Evolutionary conservation across 2,888 invertebrate genomes (phyloP).

Genomic region (Drosophila greeni): DNA sequence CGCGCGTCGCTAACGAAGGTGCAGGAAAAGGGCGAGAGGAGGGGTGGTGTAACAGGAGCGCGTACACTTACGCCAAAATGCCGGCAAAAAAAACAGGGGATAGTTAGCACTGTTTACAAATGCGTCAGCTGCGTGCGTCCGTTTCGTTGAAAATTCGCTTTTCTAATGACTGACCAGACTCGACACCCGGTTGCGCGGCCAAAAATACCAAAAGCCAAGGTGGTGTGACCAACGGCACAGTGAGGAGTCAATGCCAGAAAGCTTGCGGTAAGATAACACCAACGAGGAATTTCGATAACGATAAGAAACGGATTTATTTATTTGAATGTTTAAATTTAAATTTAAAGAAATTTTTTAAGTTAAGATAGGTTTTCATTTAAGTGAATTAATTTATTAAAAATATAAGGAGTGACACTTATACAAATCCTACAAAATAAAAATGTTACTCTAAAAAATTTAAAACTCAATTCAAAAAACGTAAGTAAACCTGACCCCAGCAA

Average conservation of each 20-base stretch:
- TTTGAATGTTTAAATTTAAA: no score
- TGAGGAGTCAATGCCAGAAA: not conserved
- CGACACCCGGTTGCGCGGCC: conserved; percentile 4
- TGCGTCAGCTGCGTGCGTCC: conserved; percentile 22
- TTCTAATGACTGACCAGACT: conserved; percentile 29
- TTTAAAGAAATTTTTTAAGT: not conserved
- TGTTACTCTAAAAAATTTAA: no score
- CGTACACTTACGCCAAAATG: conserved; percentile 42
- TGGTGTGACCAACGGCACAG: not conserved
- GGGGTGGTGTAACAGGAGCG: conserved; percentile 5
- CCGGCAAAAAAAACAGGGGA: conserved; percentile 35
- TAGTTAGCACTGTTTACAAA: conserved; percentile 9
- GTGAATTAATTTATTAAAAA: no score
- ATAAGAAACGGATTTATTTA: not conserved
- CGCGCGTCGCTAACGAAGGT: conserved; percentile 30
- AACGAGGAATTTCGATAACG: not conserved
- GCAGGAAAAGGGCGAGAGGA: not conserved
- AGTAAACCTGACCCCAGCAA: no score
- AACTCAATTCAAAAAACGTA: no score
- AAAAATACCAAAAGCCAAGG: conserved; percentile 13
- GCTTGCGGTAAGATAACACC: not conserved
- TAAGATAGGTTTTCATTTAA: no score
- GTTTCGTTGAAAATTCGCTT: conserved; percentile 29
- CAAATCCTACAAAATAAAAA: no score
- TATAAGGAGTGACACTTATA: no score